Conservation (phyloP, 2,113 vertebrate species). For the Chaetops frenatus region DNA sequence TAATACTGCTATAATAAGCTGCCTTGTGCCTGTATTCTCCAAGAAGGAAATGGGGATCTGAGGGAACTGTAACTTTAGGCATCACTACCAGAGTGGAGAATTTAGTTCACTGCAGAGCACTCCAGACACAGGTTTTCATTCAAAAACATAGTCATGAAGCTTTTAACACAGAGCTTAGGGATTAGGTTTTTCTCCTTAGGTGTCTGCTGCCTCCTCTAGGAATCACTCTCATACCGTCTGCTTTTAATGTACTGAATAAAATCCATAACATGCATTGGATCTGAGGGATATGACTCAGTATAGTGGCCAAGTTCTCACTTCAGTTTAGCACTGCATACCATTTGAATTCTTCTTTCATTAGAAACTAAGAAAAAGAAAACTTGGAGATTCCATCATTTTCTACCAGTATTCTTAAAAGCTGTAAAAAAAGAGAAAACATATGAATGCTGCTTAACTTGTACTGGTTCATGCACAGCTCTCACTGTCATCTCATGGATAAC, state of each 20-base stretch:
- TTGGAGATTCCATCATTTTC: neutral
- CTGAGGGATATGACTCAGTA: neutral
- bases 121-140: neutral
- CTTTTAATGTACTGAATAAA: neutral
- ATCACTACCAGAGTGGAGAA: neutral
- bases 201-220: neutral
- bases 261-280: neutral
- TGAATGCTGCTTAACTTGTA: neutral
- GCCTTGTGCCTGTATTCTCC: neutral
- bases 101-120: neutral
- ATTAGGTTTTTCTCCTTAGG: neutral
- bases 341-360: neutral
- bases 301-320: neutral
- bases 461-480: neutral
- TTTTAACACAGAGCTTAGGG: neutral
- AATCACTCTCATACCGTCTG: neutral
- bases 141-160: neutral
- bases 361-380: neutral
- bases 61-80: neutral
- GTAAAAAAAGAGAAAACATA: neutral
- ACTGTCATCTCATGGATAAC: neutral
- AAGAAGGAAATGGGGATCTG: neutral
- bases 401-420: conserved; percentile 10
- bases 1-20: neutral
- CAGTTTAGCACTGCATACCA: neutral